A percentile compares a stretch with the other conserved stretches of the same genome.
Evolutionary conservation across 2,888 invertebrate genomes (phyloP).

Genomic region (Willowsia nigromaculata): DNA sequence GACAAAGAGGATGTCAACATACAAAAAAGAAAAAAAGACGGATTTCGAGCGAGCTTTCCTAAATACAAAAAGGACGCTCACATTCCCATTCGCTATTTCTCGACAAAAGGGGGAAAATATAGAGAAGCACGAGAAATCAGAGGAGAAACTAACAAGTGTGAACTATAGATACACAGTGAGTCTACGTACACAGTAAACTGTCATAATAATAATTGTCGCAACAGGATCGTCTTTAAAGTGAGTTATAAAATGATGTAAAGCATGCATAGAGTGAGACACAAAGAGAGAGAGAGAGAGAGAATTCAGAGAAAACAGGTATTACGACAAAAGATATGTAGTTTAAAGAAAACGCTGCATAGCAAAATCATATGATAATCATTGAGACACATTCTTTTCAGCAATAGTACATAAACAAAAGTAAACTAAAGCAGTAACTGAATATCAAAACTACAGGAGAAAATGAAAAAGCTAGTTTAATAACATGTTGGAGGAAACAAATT

Average conservation of each 20-base stretch:
- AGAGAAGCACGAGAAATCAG: slow-evolving; percentile 9
- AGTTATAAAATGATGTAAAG: slow-evolving; percentile 1
- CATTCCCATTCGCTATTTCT: slow-evolving; percentile 36
- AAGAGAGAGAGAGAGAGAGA: slow-evolving; percentile 9
- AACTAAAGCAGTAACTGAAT: slow-evolving; percentile 20
- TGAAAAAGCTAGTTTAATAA: background rate
- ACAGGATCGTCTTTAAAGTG: background rate
- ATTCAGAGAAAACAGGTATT: too few relatives aligned
- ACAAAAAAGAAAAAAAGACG: slow-evolving; percentile 72
- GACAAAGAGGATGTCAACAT: slow-evolving; percentile 74
- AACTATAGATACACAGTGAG: background rate
- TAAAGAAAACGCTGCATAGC: slow-evolving; percentile 32
- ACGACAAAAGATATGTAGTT: background rate
- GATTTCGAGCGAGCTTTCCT: slow-evolving; percentile 34
- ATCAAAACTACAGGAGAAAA: slow-evolving; percentile 6
- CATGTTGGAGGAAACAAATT: background rate
- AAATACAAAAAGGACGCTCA: background rate
- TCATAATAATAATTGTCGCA: background rate
- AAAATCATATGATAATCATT: slow-evolving; percentile 56
- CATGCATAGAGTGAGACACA: slow-evolving; percentile 28
- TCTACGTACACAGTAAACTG: background rate
- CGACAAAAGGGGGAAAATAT: slow-evolving; percentile 16
- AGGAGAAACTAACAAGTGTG: background rate
- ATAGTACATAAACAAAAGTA: background rate
- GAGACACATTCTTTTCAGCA: slow-evolving; percentile 63